phyloP scores from a whole-genome alignment of 2,113 vertebrate species.

The Solea senegalensis region DNA sequence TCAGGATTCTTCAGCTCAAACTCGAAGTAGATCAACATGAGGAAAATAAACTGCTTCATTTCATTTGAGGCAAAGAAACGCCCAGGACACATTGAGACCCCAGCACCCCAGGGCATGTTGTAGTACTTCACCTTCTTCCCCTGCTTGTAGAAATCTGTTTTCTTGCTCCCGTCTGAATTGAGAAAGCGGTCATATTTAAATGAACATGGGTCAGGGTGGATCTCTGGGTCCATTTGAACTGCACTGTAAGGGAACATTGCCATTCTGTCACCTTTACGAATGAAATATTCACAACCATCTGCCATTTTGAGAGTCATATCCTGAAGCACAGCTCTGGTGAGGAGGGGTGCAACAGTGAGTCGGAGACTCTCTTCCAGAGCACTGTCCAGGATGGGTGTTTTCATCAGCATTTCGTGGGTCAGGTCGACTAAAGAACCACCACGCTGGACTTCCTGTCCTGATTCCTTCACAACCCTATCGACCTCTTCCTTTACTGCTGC shows the following conservation, averaged over 20 bases:
- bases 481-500: slow-evolving; percentile 85
- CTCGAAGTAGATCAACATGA: slow-evolving; percentile 89
- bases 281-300: slow-evolving; percentile 69
- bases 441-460: slow-evolving; percentile 65
- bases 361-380: slow-evolving; percentile 90
- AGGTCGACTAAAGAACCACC: slow-evolving; percentile 73
- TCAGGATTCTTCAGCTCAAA: slow-evolving; percentile 84
- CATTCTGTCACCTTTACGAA: slow-evolving; percentile 87
- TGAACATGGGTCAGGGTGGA: slow-evolving; percentile 84
- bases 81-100: slow-evolving; percentile 88
- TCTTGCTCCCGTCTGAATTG: slow-evolving; percentile 82
- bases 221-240: slow-evolving; percentile 87
- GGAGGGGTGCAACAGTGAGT: slow-evolving; percentile 80
- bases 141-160: slow-evolving; percentile 86
- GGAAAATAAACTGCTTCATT: slow-evolving; percentile 89
- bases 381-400: slow-evolving; percentile 87
- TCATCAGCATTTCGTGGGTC: slow-evolving; percentile 79
- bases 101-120: slow-evolving; percentile 93
- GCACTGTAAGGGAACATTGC: slow-evolving; percentile 86
- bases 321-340: slow-evolving; percentile 81
- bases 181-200: slow-evolving; percentile 90
- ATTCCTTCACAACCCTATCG: slow-evolving; percentile 73
- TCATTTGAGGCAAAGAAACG: slow-evolving; percentile 90
- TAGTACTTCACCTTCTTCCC: slow-evolving; percentile 88
- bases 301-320: slow-evolving; percentile 81